Base-by-base conservation (phyloP, 2,888 invertebrate genomes). In the Lepidocyrtinus sp. region DNA sequence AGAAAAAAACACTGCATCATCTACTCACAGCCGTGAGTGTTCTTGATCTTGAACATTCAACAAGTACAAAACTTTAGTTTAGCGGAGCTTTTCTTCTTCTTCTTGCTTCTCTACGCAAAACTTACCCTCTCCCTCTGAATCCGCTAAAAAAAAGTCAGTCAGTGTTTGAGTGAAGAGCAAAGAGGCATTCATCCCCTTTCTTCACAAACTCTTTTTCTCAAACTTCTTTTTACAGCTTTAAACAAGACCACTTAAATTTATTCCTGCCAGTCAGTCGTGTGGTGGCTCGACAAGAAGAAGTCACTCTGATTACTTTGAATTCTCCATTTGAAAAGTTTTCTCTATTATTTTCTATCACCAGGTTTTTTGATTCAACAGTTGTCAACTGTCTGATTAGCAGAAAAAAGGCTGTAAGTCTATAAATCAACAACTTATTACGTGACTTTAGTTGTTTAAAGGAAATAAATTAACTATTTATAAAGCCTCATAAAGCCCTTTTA, bases 231-330 rank as follows among this genome's bases (percentile, higher is more conserved):
- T 65, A 22, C 45, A 71, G 63, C 75, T 80, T 80, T 75, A 75
- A 80, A 80, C 75, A 67, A 80, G 80, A 75, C 70, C 50, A 75
- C 72, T 75, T 75, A 80, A 75, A 71, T 59, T 25, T 75, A 64
- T 61, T 80, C 80, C 21, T 61, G 79, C 61, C 80, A 80, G 80
- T 80, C 75, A 80, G 80, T 80, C 80, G 67, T 71, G 64, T 64
- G 65, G 15, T 75, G 75, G 59, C 74, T 75, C 75, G 65, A 61
- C 64, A 71, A 70, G 74, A 50, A 80, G 70, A 74, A 79, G 71
- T 75, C 80, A 68, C 50, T 75, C 12, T 67, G 59, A 73, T 24
- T 46, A 21, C 64, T 3, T 63, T 21, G 17, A 7, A 55, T 26
- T 1, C 50, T 68, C 68, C 25, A 27, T 65, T n/a, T 27, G 65